Evolutionary conservation across 2,797 vertebrate species (phyloP), one percentile per base, ranked within the genome.

Genomic region (Argya squamiceps): DNA sequence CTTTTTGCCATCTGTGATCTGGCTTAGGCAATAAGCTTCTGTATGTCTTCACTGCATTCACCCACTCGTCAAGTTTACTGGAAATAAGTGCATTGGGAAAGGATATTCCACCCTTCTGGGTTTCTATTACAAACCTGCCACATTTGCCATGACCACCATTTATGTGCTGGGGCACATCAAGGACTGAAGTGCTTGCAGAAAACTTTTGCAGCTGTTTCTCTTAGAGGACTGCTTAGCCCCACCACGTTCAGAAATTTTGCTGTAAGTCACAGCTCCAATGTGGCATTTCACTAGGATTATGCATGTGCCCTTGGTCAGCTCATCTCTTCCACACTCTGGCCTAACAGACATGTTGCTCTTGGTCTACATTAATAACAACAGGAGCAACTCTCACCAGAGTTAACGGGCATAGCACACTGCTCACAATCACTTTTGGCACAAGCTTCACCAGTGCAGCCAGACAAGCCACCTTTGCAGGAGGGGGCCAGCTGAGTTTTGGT

Each of bases 361-460:
- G 36, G 37, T 85, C 24, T 79, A 30, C 39, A 23, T 55, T 26
- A 62, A 71, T 34, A 75, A 52, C 47, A 89, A 80, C 21, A 41
- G 63, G 26, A 68, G 17, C 0, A 0, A 59, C 47, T 56, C 44
- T 82, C 78, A 32, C 17, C 0, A 0, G 82, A 30, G 47, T 30
- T 50, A 71, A 56, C 3, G 13, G 52, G 58, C 0, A 1, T 4
- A 88, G 65, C n/a, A 68, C 22, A 3, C 50, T 46, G n/a, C 37
- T 82, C 53, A 7, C 39, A 15, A 73, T 39, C 19, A 5, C 24
- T 84, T 59, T 64, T 53, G 75, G 80, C 56, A 74, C 0, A 0
- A 78, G 52, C 44, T 58, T 50, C 52, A 60, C 22, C 19, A 15
- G 4, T 12, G 37, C 62, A 88, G 84, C 55, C 78, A 87, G 55